These are phyloP conservation scores for Andrena bucephala DNA, from an alignment of 2,888 invertebrate genomes.

Conservation along the genomic window DNA sequence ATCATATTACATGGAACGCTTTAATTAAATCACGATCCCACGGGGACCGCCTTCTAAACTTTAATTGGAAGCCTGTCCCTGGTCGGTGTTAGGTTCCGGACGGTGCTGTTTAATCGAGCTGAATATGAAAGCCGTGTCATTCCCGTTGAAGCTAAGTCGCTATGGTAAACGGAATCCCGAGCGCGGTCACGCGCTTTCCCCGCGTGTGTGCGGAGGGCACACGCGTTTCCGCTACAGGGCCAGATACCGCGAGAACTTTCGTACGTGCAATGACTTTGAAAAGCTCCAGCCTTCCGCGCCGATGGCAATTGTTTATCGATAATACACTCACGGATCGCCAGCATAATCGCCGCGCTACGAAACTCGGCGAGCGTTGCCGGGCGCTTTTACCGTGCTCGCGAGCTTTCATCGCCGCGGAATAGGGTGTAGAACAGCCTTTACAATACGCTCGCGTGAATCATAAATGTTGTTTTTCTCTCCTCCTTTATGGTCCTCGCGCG, in stretches of 20 bases:
- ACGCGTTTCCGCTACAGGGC: background rate
- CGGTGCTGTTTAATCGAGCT: slow-evolving; percentile 47
- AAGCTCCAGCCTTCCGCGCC: slow-evolving; percentile 22
- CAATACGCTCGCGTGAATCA: slow-evolving; percentile 51
- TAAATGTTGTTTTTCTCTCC: slow-evolving; percentile 44
- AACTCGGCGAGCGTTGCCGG: slow-evolving; percentile 14
- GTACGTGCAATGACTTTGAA: slow-evolving; percentile 48
- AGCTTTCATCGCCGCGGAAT: slow-evolving; percentile 2
- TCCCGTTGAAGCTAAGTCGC: slow-evolving; percentile 24
- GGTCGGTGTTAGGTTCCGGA: slow-evolving; percentile 25
- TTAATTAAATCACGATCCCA: slow-evolving; percentile 63
- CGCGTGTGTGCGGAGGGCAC: background rate
- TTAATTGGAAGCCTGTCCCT: slow-evolving; percentile 46
- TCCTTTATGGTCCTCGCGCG: slow-evolving; percentile 34
- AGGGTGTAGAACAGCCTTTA: slow-evolving; percentile 23
- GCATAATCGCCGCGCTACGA: slow-evolving; percentile 48
- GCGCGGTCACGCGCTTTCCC: background rate
- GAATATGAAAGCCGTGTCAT: slow-evolving; percentile 52
- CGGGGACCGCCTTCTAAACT: slow-evolving; percentile 37
- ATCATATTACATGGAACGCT: slow-evolving; percentile 43
- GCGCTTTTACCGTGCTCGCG: slow-evolving; percentile 9
- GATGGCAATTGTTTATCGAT: slow-evolving; percentile 66
- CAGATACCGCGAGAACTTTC: slow-evolving; percentile 34
- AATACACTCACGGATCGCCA: slow-evolving; percentile 45
- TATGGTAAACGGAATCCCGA: background rate